These are phyloP conservation scores for Brachypalpus laphriformis DNA, from an alignment of 2,888 invertebrate species.

Conservation along the genomic window DNA sequence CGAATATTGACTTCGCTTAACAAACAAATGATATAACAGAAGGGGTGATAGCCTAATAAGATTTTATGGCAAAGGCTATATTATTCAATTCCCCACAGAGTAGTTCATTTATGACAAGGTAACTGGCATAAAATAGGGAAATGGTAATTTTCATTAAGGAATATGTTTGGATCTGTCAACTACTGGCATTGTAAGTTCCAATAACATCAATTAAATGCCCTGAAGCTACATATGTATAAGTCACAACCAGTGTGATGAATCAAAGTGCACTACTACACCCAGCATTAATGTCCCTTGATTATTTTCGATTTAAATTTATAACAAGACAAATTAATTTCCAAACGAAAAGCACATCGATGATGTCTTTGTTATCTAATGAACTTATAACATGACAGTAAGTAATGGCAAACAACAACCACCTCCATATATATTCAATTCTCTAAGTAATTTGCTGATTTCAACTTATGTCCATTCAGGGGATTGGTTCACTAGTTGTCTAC, in stretches of 20 bases:
- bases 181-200: too few relatives aligned
- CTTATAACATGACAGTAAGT: slow-evolving; percentile 30
- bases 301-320: slow-evolving; percentile 27
- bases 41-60: too few relatives aligned
- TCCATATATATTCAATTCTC: slow-evolving; percentile 40
- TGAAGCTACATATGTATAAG: not conserved
- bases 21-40: too few relatives aligned
- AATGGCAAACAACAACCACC: slow-evolving; percentile 41
- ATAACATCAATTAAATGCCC: too few relatives aligned
- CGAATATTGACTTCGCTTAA: too few relatives aligned
- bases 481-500: slow-evolving; percentile 14
- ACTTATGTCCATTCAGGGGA: slow-evolving; percentile 41
- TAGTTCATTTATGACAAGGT: too few relatives aligned
- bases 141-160: too few relatives aligned
- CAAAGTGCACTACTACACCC: too few relatives aligned
- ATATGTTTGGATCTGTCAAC: too few relatives aligned
- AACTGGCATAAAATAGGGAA: too few relatives aligned
- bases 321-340: slow-evolving; percentile 3
- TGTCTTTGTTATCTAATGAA: slow-evolving; percentile 13
- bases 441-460: slow-evolving; percentile 51
- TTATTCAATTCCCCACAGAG: too few relatives aligned
- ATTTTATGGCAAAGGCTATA: too few relatives aligned
- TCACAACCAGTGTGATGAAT: not conserved
- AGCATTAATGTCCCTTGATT: not conserved
- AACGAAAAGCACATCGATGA: slow-evolving; percentile 2